These are phyloP conservation scores for Ispidina picta DNA, from an alignment of 2,797 vertebrate species.

Conservation along the genomic window DNA sequence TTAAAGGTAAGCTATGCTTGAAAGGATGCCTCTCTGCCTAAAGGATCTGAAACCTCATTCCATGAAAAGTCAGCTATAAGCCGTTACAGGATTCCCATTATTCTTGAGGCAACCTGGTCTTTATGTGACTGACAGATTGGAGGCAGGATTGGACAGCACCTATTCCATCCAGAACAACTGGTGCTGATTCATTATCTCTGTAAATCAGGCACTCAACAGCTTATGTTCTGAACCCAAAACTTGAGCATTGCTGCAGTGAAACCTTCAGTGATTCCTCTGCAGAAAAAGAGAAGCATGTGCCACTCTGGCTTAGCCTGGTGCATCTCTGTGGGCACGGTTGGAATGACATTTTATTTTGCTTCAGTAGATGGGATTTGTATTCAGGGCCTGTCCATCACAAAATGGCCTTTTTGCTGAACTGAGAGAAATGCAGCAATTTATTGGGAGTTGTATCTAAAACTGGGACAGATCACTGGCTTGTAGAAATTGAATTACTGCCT, in stretches of 20 bases:
- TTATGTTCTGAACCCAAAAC: neutral
- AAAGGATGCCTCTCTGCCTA: neutral
- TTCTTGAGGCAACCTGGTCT: neutral
- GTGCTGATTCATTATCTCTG: neutral
- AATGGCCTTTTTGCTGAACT: slow-evolving; percentile 4
- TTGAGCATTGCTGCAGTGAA: neutral
- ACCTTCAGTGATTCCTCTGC: neutral
- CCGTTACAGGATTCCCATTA: neutral
- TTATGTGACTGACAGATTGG: neutral
- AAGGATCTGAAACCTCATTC: neutral
- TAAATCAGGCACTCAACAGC: neutral
- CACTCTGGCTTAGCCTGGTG: neutral
- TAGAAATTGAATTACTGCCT: neutral
- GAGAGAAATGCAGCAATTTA: neutral
- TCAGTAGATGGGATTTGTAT: neutral
- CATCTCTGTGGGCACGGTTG: neutral
- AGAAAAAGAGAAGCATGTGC: neutral
- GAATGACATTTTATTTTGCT: neutral
- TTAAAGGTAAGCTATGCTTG: neutral
- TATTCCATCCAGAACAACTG: neutral
- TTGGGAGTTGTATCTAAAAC: neutral
- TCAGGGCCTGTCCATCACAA: neutral
- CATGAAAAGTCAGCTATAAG: slow-evolving; percentile 18
- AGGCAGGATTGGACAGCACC: neutral
- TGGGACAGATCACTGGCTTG: neutral